phyloP scores from a whole-genome alignment of 1,140 invertebrate genomes.

The Mylabris phalerata region DNA sequence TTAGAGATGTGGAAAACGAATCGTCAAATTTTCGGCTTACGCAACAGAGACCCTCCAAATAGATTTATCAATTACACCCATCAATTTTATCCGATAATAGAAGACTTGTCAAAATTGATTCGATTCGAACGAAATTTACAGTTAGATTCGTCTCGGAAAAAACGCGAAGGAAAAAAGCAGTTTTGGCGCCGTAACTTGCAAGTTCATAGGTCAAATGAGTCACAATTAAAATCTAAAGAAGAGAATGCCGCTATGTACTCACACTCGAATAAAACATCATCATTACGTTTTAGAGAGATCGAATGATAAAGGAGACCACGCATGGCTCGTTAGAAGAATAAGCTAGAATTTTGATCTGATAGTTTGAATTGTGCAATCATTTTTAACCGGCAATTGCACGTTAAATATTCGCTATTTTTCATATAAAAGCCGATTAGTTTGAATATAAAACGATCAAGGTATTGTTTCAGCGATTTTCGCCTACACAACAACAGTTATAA shows the following conservation, averaged over 20 bases:
- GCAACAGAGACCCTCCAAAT: too few relatives aligned
- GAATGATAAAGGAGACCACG: too few relatives aligned
- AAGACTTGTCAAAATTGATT: background rate
- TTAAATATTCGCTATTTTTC: too few relatives aligned
- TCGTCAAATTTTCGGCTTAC: background rate
- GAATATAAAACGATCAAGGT: too few relatives aligned
- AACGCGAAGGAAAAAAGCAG: background rate
- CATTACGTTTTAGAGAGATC: constrained; percentile 8
- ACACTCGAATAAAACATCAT: constrained; percentile 21
- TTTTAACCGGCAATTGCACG: too few relatives aligned
- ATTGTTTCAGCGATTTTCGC: too few relatives aligned
- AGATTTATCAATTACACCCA: background rate
- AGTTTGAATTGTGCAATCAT: too few relatives aligned
- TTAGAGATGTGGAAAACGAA: background rate
- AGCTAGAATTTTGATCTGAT: too few relatives aligned
- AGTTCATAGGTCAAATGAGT: constrained; percentile 20
- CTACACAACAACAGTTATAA: too few relatives aligned
- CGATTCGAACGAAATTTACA: background rate
- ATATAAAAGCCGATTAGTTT: too few relatives aligned
- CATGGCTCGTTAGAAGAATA: too few relatives aligned
- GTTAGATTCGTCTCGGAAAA: background rate
- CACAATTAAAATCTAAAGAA: constrained; percentile 10
- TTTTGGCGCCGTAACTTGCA: background rate
- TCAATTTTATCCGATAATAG: background rate
- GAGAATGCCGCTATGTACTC: constrained; percentile 14